Base-by-base conservation (phyloP, 2,888 invertebrate species). In the Hedya salicella region DNA sequence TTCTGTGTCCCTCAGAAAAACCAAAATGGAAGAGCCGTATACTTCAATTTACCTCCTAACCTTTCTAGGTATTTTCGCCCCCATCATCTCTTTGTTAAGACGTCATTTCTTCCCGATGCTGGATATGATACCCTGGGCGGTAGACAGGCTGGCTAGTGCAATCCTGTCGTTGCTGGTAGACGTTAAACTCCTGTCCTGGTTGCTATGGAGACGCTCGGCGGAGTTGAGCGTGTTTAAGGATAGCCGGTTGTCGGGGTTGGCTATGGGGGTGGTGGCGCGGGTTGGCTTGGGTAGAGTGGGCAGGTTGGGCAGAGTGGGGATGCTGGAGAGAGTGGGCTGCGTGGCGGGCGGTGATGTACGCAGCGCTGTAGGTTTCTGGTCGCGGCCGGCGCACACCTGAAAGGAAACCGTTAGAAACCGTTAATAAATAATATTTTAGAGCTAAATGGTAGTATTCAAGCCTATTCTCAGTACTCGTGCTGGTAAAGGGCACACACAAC, bases 61-160 rank as follows among this genome's bases (percentile, higher is more conserved):
- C 68, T 89, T 90, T 69, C 84, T 86, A 1, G 87, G 84, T 53
- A 81, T 80, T 73, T 84, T 84, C 52, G 79, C 79, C 19, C 25
- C 25, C 25, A 25, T 70, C n/a, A 79, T 70, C 32, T 87, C 86
- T 70, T 84, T 87, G 62, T 77, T 86, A 77, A 86, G 83, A 67
- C 92, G 92, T 93, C 92, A 93, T 93, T 93, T 93, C 80, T 93
- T 93, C 76, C 83, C 89, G 3, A 91, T 87, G 0, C 87, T 82
- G 0, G 80, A 82, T 8, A 91, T 84, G 21, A 92, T 69, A 0
- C 91, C 88, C 65, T 92, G 92, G n/a, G 89, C 86, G 0, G 85
- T 78, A 0, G 91, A 85, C 17, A 92, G 73, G 0, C 76, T 87
- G 0, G 92, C 88, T 4, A 92, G 72, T 0, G 89, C 81, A 52